Base-by-base conservation (phyloP, 2,797 vertebrate genomes). In the Chromobotia macracanthus region DNA sequence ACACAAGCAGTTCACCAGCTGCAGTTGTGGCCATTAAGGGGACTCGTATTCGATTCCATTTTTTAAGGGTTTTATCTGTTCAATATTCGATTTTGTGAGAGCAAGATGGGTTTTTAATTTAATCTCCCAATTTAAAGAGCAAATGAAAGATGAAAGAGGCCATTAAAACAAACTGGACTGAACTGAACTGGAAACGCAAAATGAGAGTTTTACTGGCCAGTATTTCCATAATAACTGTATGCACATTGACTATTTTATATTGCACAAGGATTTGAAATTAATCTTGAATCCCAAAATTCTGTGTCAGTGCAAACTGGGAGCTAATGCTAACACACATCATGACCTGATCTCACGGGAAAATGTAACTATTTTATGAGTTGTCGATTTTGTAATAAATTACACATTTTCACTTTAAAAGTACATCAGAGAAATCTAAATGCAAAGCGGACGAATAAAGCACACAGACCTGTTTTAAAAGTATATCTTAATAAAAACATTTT, bases 401-500 rank as follows among this genome's bases (percentile, higher is more conserved):
- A 13, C 21, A 5, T 2, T 15, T 48, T 48, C 12, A 48, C 1
- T 48, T 48, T 48, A 44, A 44, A 44, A 44, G 41, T 48, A 48
- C 46, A 13, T 56, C 53, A 77, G 5, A 13, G 18, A 80, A 77
- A 0, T 5, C 21, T 5, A 12, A 12, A 23, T 9, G 19, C 5
- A 72, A 69, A 44, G 38, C 46, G 18, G 53, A n/a, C 3, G 81
- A 75, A 90, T 88, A 77, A 87, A 86, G 77, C 79, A 88, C 82
- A 81, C 87, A 86, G 86, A 93, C 88, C 86, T 89, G 86, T 92
- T 95, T 95, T 95, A 95, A 96, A 96, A 95, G 92, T 94, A 94
- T 94, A 95, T 93, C 93, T 94, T 95, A 94, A 95, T 98, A 98
- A 95, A 99, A 98, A 97, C 94, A 93, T 96, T 98, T 97, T 95